Evolutionary conservation across 2,797 vertebrate genomes (phyloP).

Genomic region (Rhynchotus rufescens): DNA sequence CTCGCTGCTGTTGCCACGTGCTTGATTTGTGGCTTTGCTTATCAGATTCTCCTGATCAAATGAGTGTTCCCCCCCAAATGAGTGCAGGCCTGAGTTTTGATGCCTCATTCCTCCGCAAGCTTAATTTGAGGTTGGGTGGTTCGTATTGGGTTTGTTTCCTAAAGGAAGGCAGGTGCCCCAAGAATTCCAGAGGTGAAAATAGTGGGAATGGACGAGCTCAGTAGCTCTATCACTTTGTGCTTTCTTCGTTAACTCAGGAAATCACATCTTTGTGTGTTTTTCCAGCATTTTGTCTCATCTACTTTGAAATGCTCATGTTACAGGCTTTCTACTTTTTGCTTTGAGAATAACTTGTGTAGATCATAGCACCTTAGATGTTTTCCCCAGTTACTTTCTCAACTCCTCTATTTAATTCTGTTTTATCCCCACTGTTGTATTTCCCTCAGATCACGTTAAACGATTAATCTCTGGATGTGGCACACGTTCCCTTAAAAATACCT

Average conservation of each 20-base stretch:
- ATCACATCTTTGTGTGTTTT: not conserved
- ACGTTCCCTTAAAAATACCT: not conserved
- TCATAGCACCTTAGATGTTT: not conserved
- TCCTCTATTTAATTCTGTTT: not conserved
- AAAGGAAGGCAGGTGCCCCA: not conserved
- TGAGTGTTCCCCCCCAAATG: not conserved
- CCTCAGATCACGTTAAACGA: not conserved
- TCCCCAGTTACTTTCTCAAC: not conserved
- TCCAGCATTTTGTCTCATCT: not conserved
- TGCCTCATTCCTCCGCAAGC: not conserved
- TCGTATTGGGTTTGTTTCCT: not conserved
- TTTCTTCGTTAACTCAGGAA: not conserved
- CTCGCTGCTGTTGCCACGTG: not conserved
- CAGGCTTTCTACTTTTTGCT: rapidly evolving
- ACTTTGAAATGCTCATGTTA: not conserved
- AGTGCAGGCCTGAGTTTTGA: not conserved
- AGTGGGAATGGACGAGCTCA: not conserved
- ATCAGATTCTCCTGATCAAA: not conserved
- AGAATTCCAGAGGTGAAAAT: not conserved
- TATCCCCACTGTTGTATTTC: not conserved
- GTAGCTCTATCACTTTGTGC: not conserved
- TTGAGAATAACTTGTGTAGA: not conserved
- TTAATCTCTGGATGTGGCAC: not conserved
- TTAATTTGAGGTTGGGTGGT: not conserved
- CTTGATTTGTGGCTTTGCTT: not conserved